These are phyloP conservation scores for Peromyscus californicus DNA, from an alignment of 2,113 vertebrate species.

Conservation along the genomic window DNA sequence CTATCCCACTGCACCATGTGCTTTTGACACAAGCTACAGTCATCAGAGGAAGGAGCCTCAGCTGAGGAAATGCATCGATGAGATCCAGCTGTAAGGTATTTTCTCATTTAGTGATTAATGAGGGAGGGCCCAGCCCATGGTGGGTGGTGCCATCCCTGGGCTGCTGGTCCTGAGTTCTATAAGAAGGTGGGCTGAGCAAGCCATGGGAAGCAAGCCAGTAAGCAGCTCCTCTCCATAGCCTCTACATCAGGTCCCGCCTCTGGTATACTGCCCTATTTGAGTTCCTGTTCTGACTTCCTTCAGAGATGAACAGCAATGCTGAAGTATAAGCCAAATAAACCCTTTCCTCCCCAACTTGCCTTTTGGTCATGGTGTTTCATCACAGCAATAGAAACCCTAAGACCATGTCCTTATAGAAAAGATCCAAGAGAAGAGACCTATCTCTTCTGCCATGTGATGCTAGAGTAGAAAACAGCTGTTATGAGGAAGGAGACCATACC, in stretches of 20 bases:
- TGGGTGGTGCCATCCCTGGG: background rate
- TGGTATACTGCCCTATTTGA: background rate
- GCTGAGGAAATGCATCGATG: background rate
- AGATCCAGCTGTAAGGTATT: background rate
- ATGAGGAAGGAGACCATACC: background rate
- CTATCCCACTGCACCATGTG: background rate
- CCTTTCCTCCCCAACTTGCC: background rate
- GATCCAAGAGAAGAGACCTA: background rate
- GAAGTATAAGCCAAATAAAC: background rate
- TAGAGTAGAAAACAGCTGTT: background rate
- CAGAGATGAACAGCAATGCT: background rate
- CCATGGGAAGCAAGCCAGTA: background rate
- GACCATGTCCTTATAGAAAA: background rate
- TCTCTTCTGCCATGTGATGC: background rate
- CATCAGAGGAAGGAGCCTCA: background rate
- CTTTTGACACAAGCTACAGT: background rate
- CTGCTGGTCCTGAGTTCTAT: background rate
- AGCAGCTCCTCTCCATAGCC: background rate
- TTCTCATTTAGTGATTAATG: background rate
- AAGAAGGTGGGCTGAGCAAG: background rate
- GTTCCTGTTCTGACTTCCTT: background rate
- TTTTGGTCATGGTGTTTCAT: background rate
- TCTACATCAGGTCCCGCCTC: background rate
- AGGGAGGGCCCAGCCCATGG: background rate
- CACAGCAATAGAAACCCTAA: background rate